phyloP scores from a whole-genome alignment of 2,113 vertebrate genomes.

The Brachypteracias leptosomus region DNA sequence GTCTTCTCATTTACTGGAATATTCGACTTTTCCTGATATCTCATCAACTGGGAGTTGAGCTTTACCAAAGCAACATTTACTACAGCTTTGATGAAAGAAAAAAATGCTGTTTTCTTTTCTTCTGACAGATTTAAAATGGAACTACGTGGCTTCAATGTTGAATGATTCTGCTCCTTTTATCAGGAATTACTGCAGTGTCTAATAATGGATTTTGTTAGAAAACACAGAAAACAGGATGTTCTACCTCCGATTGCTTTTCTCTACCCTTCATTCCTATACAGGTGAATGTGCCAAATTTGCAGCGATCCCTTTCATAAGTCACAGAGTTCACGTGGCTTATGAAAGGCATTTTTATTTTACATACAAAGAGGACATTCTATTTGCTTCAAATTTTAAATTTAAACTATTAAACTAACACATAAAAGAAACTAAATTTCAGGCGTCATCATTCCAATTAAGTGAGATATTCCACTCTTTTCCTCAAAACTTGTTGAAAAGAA shows the following conservation, averaged over 20 bases:
- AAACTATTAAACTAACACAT: not conserved
- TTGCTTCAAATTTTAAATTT: not conserved
- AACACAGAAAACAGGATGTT: conserved; percentile 13
- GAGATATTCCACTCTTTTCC: not conserved
- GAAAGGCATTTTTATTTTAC: not conserved
- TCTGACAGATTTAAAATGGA: not conserved
- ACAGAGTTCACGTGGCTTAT: not conserved
- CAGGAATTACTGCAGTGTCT: conserved; percentile 18
- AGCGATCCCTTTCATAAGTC: not conserved
- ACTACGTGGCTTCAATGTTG: not conserved
- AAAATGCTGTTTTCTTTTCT: not conserved
- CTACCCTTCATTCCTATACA: not conserved
- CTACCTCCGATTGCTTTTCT: conserved; percentile 17
- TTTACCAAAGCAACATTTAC: not conserved
- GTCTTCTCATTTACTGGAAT: not conserved
- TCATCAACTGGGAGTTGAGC: not conserved
- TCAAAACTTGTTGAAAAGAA: not conserved
- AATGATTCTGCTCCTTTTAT: conserved; percentile 24
- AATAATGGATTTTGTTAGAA: conserved; percentile 25
- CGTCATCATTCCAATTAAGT: not conserved
- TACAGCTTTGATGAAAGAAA: not conserved
- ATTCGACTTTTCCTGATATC: not conserved
- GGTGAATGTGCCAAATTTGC: not conserved
- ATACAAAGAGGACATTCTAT: not conserved
- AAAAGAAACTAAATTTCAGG: not conserved